Conservation (phyloP, 1,140 invertebrate genomes). For the Episyrphus balteatus region DNA sequence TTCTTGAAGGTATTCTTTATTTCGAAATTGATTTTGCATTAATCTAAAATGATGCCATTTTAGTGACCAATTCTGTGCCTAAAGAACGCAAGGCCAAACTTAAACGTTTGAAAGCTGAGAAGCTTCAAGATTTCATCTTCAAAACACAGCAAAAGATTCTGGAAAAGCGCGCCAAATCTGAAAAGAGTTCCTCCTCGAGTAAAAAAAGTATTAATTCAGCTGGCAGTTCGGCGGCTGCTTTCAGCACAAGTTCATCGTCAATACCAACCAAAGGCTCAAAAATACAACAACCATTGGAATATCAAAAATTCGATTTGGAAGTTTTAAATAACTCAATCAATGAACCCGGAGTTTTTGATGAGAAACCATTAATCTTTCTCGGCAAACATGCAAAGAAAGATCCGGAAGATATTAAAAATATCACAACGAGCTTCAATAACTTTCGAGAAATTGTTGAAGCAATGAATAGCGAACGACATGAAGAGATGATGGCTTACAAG, state of each 20-base stretch:
- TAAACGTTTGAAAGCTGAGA: constrained; percentile 47
- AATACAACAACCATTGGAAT: constrained; percentile 21
- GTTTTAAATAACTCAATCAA: constrained; percentile 19
- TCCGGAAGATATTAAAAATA: constrained; percentile 22
- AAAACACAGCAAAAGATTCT: constrained; percentile 41
- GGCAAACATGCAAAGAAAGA: constrained; percentile 22
- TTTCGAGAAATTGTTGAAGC: constrained; percentile 37
- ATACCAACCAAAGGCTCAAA: constrained; percentile 2
- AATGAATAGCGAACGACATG: constrained; percentile 38
- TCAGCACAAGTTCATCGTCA: constrained; percentile 3
- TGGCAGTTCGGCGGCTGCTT: constrained; percentile 1
- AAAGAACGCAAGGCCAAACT: constrained; percentile 51
- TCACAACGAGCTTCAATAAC: constrained; percentile 27
- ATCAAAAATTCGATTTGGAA: constrained; percentile 28
- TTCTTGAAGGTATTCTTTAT: constrained; percentile 20
- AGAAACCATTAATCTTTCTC: constrained; percentile 30
- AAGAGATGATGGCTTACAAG: constrained; percentile 26
- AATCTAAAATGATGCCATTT: constrained; percentile 7
- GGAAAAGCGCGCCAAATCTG: constrained; percentile 21
- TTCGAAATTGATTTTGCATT: background rate
- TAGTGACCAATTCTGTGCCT: constrained; percentile 48
- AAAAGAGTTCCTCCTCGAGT: constrained; percentile 28
- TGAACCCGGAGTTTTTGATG: constrained; percentile 22
- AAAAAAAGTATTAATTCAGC: constrained; percentile 27
- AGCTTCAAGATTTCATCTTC: constrained; percentile 49